Evolutionary conservation across 30 jellyfish, hydroid and myxozoan species (phyloP).

Genomic region (Aurelia aurita): DNA sequence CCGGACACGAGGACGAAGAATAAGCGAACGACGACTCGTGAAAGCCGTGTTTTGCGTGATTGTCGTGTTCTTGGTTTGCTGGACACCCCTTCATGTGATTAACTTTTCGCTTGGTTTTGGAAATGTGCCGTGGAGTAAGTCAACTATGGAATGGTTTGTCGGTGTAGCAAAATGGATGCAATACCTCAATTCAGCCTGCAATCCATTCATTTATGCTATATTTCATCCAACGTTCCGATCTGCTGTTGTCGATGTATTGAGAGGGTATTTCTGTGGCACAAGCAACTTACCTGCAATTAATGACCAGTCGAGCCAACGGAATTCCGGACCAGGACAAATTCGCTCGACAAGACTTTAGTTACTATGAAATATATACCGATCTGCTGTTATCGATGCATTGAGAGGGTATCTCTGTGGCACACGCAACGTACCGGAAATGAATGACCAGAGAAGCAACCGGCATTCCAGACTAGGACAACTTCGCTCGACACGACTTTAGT

Average conservation of each 20-base stretch:
- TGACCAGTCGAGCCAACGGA: too few relatives aligned
- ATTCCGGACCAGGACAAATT: too few relatives aligned
- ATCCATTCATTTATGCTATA: neutral
- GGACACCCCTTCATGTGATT: neutral
- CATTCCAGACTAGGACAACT: too few relatives aligned
- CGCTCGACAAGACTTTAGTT: too few relatives aligned
- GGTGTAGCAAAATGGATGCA: neutral
- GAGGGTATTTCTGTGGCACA: too few relatives aligned
- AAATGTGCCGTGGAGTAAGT: neutral
- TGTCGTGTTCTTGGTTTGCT: conserved; percentile 9
- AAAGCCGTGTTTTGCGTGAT: neutral
- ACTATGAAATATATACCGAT: too few relatives aligned
- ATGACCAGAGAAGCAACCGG: too few relatives aligned
- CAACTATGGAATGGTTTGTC: neutral
- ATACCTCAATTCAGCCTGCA: conserved; percentile 1
- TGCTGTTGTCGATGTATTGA: neutral
- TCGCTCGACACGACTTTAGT: too few relatives aligned
- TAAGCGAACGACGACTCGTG: neutral
- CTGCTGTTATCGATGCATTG: too few relatives aligned
- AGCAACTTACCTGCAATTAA: too few relatives aligned
- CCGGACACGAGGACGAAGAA: neutral
- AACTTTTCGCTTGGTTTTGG: neutral
- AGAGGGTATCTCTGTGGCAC: too few relatives aligned
- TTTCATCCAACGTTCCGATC: neutral
- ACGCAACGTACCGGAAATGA: too few relatives aligned